Conservation (phyloP, 2,888 invertebrate species). For the Bombylius major region DNA sequence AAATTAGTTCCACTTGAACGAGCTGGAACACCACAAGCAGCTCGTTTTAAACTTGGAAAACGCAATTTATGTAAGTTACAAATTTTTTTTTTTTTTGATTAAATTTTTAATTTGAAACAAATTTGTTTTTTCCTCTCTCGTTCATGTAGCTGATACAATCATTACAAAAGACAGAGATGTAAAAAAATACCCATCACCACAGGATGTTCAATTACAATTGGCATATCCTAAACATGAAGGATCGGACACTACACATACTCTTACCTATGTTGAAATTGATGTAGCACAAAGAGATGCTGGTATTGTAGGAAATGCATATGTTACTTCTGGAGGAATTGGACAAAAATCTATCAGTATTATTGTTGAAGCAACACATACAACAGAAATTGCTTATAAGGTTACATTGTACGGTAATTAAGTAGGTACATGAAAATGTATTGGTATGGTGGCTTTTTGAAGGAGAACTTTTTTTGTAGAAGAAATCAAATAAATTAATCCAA, state of each 20-base stretch:
- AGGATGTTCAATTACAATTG: slow-evolving; percentile 27
- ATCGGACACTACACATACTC: slow-evolving; percentile 20
- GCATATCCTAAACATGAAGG: slow-evolving; percentile 24
- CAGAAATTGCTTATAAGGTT: slow-evolving; percentile 10
- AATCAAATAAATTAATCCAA: no score
- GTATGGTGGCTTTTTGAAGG: no score
- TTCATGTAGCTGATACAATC: slow-evolving; percentile 24
- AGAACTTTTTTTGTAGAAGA: no score
- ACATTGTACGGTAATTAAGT: slow-evolving; percentile 12
- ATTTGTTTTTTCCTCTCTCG: not conserved
- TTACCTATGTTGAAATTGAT: slow-evolving; percentile 26
- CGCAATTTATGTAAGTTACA: not conserved
- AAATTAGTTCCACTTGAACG: not conserved
- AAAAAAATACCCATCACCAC: slow-evolving; percentile 19
- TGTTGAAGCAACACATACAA: slow-evolving; percentile 23
- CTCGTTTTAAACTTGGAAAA: not conserved
- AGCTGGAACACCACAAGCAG: not conserved
- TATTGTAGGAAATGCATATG: slow-evolving; percentile 28
- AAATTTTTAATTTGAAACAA: no score
- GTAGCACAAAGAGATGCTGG: slow-evolving; percentile 23
- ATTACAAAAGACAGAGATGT: slow-evolving; percentile 25
- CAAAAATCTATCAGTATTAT: slow-evolving; percentile 28
- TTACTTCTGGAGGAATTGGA: slow-evolving; percentile 32
- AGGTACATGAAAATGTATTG: not conserved
- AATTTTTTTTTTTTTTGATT: no score